Base-by-base conservation (phyloP, 2,888 invertebrate genomes). In the Kuschelorhynchus macadamiae region DNA sequence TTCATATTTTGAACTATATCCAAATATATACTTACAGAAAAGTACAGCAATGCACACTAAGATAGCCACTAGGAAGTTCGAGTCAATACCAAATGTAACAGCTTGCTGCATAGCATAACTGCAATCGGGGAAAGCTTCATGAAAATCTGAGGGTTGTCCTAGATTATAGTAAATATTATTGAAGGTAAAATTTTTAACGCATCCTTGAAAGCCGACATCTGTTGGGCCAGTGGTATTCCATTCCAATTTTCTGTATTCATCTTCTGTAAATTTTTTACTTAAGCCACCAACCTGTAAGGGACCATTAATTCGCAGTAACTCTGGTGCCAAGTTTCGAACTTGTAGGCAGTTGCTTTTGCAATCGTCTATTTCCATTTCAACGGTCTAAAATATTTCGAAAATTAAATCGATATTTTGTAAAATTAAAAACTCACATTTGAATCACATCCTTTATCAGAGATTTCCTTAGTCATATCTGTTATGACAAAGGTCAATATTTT, bases 151-250 rank as follows among this genome's bases (percentile, higher is more conserved):
- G 0, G 96, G 95, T 78, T 88, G 86, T 0, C 95, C 95, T 74
- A 98, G 86, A 81, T 98, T 96, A 83, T 97, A 97, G 76, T 93
- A 91, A 89, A 93, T 86, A 73, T 90, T 90, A 78, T 94, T 95
- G 80, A 95, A 93, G 0, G 95, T 92, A 72, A 98, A 88, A 82
- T 98, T 97, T 74, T 92, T 90, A 72, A 98, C 90, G 81, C 98
- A 98, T 2, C 98, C 98, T 46, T 88, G 86, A 81, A 96, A 96
- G 65, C 92, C 91, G 70, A 87, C 89, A 70, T 87, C 87, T 49
- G 86, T 87, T 11, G 89, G 90, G 1, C 94, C 94, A 4, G 86
- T 85, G 76, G 90, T 85, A 18, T 87, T 84, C 94, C 95, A 95
- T n/a, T n/a, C n/a, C 59, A 89, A 88, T 62, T 90, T 88, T 25